phyloP scores from a whole-genome alignment of 2,888 invertebrate genomes.

The Rhagonycha lutea region DNA sequence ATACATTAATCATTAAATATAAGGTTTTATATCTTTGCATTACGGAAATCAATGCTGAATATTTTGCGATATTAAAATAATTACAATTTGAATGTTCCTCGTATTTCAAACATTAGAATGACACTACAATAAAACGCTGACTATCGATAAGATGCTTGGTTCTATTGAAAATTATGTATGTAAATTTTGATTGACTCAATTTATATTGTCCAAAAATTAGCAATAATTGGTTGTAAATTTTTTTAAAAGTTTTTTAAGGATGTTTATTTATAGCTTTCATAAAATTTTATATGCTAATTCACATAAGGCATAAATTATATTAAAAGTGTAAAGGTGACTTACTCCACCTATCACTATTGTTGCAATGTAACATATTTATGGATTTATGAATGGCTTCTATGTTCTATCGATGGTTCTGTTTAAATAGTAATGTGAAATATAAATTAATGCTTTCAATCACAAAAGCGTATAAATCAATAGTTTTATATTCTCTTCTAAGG shows the following conservation, averaged over 20 bases:
- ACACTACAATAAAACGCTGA: not conserved
- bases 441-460: too few relatives aligned
- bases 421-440: too few relatives aligned
- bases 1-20: too few relatives aligned
- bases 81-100: not conserved
- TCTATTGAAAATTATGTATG: not conserved
- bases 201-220: not conserved
- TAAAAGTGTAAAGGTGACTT: not conserved
- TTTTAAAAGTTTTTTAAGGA: not conserved
- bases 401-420: too few relatives aligned
- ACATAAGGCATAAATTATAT: not conserved
- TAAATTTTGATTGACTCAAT: not conserved
- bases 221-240: not conserved
- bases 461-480: too few relatives aligned
- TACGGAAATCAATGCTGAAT: too few relatives aligned
- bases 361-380: not conserved
- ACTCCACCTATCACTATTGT: not conserved
- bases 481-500: too few relatives aligned
- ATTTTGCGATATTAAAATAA: too few relatives aligned
- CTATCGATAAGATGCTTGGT: not conserved
- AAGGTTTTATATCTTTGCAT: too few relatives aligned
- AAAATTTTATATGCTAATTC: not conserved
- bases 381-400: too few relatives aligned
- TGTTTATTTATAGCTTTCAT: not conserved
- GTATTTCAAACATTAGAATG: not conserved